phyloP scores from a whole-genome alignment of 2,888 invertebrate species.

The Pilophorus perplexus region DNA sequence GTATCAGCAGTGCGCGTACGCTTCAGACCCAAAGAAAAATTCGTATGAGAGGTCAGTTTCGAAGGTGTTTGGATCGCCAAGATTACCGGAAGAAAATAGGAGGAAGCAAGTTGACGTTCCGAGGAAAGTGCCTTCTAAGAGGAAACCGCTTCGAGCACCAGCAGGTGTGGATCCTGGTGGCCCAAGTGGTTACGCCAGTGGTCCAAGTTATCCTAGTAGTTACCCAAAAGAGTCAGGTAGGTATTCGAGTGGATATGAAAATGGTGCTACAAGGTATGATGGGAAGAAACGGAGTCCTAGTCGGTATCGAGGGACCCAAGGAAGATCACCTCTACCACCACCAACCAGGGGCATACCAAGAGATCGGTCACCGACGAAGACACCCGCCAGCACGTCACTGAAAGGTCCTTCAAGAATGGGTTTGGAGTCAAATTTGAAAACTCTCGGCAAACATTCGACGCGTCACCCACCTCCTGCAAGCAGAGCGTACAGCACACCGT shows the following conservation, averaged over 20 bases:
- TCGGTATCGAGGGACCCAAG: slow-evolving; percentile 6
- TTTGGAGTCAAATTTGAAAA: no score
- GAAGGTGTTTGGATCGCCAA: slow-evolving; percentile 47
- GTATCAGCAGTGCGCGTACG: slow-evolving; percentile 77
- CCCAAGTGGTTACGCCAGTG: background rate
- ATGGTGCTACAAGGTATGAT: background rate
- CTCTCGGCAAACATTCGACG: background rate
- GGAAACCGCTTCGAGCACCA: background rate
- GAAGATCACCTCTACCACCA: slow-evolving; percentile 5
- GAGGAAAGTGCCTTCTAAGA: background rate
- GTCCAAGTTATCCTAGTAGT: no score
- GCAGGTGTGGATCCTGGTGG: background rate
- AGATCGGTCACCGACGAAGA: background rate
- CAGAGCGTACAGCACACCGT: slow-evolving; percentile 27
- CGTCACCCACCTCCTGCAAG: slow-evolving; percentile 10
- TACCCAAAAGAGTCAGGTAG: background rate
- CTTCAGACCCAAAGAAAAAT: slow-evolving; percentile 69
- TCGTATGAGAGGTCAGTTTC: slow-evolving; percentile 53
- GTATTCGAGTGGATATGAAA: no score
- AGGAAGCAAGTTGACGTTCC: slow-evolving; percentile 4
- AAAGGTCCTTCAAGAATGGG: background rate
- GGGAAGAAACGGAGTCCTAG: background rate
- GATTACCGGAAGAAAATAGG: slow-evolving; percentile 22
- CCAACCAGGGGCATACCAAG: background rate
- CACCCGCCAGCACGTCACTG: background rate